A percentile compares a stretch with the other conserved stretches of the same genome.
Evolutionary conservation across 1,140 invertebrate genomes (phyloP).

Genomic region (Drosophila ironensis): DNA sequence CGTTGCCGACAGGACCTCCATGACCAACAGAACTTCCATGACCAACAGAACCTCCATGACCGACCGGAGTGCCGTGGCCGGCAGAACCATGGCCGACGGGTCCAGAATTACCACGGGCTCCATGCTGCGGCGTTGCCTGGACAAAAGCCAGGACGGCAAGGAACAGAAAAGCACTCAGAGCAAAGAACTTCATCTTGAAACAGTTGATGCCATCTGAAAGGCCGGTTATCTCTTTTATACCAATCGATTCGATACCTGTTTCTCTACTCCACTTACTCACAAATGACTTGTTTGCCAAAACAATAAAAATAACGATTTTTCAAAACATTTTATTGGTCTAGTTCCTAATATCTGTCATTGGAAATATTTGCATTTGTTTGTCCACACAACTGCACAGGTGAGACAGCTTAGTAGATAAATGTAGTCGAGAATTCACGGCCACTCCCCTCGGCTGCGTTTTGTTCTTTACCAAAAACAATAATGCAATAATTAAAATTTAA

Average conservation of each 20-base stretch:
- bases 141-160: slow-evolving; percentile 14
- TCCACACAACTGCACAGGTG: not conserved
- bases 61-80: not conserved
- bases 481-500: no score
- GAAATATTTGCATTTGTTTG: not conserved
- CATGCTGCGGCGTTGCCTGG: slow-evolving; percentile 14
- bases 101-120: slow-evolving; percentile 1
- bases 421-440: no score
- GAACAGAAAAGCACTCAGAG: slow-evolving; percentile 9
- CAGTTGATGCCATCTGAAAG: slow-evolving; percentile 9
- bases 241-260: not conserved
- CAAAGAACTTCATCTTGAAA: slow-evolving; percentile 23
- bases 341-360: not conserved
- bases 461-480: no score
- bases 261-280: not conserved
- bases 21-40: not conserved
- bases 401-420: no score
- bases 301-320: no score
- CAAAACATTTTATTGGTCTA: no score
- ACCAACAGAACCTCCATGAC: not conserved
- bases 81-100: not conserved
- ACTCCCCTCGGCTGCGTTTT: no score
- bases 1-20: not conserved
- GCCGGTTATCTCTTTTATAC: slow-evolving; percentile 11
- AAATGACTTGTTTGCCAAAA: not conserved